These are phyloP conservation scores for Halictus ligatus DNA, from an alignment of 2,888 invertebrate genomes.

Conservation along the genomic window DNA sequence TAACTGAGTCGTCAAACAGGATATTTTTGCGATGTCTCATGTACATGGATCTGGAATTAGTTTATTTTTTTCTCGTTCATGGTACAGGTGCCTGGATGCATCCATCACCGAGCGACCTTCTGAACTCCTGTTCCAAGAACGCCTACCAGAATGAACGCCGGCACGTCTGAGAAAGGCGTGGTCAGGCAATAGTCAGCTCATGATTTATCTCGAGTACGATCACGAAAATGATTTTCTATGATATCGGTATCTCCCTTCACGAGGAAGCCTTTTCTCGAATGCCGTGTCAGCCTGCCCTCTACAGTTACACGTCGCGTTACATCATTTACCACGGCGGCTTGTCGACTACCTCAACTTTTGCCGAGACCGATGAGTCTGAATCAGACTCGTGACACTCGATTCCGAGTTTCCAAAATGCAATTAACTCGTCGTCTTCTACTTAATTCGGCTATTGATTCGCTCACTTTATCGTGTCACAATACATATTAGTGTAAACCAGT, in stretches of 20 bases:
- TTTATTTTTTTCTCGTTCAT: not conserved
- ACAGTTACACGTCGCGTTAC: constrained; percentile 7
- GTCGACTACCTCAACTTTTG: not conserved
- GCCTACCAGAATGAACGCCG: constrained; percentile 62
- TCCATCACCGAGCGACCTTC: constrained; percentile 62
- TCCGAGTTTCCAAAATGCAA: no score
- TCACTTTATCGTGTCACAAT: no score
- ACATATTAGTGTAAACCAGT: no score
- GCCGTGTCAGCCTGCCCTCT: constrained; percentile 37
- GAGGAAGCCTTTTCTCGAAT: constrained; percentile 40
- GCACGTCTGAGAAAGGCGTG: constrained; percentile 69
- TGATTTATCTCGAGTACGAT: constrained; percentile 67
- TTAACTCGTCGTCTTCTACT: no score
- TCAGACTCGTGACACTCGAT: not conserved
- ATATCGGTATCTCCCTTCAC: constrained; percentile 61
- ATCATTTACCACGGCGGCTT: not conserved
- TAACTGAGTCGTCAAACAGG: constrained; percentile 8
- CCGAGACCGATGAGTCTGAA: not conserved
- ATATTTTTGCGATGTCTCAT: not conserved
- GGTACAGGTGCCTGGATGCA: constrained; percentile 28
- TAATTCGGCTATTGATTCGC: no score
- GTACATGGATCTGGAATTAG: not conserved
- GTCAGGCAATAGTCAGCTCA: constrained; percentile 56
- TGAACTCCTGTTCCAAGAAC: constrained; percentile 60
- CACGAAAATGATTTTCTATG: constrained; percentile 71